phyloP scores from a whole-genome alignment of 2,888 invertebrate genomes.

The Tetragnatha montana region DNA sequence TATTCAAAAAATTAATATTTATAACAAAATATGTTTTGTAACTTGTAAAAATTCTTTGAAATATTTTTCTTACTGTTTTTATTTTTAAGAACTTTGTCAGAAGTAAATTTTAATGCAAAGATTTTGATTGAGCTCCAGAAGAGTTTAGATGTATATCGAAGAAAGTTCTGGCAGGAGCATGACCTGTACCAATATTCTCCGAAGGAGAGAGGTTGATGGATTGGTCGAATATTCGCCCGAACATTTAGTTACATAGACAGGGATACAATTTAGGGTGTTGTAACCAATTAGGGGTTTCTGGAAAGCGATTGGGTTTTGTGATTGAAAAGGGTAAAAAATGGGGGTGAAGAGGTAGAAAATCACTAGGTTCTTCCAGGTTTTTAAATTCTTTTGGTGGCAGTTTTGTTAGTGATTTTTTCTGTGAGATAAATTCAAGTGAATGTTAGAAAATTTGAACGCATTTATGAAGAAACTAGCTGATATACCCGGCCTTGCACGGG shows the following conservation, averaged over 20 bases:
- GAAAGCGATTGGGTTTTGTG: not conserved
- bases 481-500: no score
- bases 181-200: no score
- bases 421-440: not conserved
- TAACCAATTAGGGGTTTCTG: not conserved
- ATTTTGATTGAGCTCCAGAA: no score
- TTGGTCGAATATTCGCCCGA: not conserved
- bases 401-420: not conserved
- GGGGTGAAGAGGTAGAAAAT: not conserved
- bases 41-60: no score
- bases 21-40: no score
- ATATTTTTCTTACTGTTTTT: no score
- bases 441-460: not conserved
- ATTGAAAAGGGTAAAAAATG: not conserved
- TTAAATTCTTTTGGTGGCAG: not conserved
- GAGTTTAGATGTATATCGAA: no score
- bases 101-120: no score
- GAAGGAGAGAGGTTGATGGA: not conserved
- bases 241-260: not conserved
- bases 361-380: not conserved
- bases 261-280: not conserved
- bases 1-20: no score
- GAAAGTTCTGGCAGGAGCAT: no score
- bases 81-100: no score
- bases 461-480: no score